These are phyloP conservation scores for Mormoops blainvillei DNA, from an alignment of 2,113 vertebrate genomes.

Conservation along the genomic window DNA sequence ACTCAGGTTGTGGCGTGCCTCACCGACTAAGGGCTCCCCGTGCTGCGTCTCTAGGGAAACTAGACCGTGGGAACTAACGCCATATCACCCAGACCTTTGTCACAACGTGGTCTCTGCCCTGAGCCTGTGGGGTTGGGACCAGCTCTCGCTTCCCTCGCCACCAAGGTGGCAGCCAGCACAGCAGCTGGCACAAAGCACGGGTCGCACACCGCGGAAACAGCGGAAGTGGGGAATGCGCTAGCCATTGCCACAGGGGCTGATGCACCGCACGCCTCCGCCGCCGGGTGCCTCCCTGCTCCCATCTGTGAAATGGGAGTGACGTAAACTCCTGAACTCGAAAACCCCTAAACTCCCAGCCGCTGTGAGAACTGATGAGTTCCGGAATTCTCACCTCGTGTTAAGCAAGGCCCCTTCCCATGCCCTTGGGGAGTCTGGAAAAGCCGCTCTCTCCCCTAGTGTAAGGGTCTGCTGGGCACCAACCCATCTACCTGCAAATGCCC, in stretches of 20 bases:
- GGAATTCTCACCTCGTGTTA: no score
- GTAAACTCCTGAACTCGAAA: no score
- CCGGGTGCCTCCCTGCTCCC: background rate
- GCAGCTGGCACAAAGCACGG: background rate
- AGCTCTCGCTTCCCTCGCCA: no score
- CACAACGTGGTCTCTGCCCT: background rate
- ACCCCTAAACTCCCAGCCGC: no score
- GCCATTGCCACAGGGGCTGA: no score
- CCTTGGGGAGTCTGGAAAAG: background rate
- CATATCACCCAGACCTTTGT: background rate
- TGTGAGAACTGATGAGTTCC: background rate
- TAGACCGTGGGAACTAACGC: background rate
- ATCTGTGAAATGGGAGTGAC: background rate
- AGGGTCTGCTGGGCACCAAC: background rate
- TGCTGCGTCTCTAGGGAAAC: fast-evolving
- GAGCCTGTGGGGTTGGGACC: background rate
- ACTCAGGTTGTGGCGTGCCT: background rate
- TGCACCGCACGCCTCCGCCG: background rate
- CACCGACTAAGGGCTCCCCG: background rate
- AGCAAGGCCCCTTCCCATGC: background rate
- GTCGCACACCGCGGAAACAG: fast-evolving
- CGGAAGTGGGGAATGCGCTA: no score
- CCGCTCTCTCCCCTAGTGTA: background rate
- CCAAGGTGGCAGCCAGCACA: background rate
- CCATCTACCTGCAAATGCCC: no score